Evolutionary conservation across 2,888 invertebrate species (phyloP).

Genomic region (Cheilosia vulpina): DNA sequence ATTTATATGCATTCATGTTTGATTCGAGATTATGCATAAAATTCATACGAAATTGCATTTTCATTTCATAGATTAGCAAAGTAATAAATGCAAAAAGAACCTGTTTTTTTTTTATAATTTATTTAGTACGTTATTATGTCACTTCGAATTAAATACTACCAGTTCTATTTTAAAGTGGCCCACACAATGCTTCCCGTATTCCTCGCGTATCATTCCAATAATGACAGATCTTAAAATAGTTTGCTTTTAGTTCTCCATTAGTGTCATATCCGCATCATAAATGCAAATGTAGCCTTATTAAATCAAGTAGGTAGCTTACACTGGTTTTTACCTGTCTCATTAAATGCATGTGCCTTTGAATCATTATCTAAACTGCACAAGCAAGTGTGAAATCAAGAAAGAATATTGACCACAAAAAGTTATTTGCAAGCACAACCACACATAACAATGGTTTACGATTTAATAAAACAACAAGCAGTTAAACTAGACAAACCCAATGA

Average conservation of each 20-base stretch:
- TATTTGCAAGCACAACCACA: slow-evolving; percentile 10
- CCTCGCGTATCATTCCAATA: no score
- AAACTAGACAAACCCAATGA: slow-evolving; percentile 33
- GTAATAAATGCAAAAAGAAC: no score
- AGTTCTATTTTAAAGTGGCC: no score
- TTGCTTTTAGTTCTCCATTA: not conserved
- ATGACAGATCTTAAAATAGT: not conserved
- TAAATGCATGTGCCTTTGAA: not conserved
- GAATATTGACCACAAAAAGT: not conserved
- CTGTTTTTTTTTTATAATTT: no score
- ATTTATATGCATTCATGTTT: no score
- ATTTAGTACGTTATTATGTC: no score
- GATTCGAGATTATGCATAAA: no score
- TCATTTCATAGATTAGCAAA: no score
- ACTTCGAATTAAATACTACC: no score
- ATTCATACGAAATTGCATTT: no score
- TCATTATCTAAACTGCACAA: not conserved
- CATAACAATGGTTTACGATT: not conserved
- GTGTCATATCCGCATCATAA: slow-evolving; percentile 4
- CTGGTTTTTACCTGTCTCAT: not conserved
- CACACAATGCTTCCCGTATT: no score
- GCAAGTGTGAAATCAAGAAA: not conserved
- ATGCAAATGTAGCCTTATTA: slow-evolving; percentile 9
- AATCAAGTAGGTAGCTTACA: not conserved
- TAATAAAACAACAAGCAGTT: not conserved